Evolutionary conservation across 2,113 vertebrate genomes (phyloP).

Genomic region (Saimiri boliviensis): DNA sequence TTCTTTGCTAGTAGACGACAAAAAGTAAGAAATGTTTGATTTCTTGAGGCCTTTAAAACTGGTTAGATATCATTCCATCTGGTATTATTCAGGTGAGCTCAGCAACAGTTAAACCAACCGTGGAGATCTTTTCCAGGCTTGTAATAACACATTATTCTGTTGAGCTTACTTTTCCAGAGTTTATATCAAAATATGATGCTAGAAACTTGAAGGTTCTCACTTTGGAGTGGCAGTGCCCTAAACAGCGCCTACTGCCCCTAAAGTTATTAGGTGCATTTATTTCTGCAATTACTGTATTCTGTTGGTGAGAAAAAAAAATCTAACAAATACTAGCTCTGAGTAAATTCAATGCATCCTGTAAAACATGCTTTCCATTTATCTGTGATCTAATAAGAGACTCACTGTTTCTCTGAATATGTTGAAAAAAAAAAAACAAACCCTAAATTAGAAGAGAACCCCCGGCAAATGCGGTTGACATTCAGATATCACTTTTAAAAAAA

Average conservation of each 20-base stretch:
- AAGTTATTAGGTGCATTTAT: background rate
- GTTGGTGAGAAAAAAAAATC: background rate
- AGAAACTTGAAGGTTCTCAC: background rate
- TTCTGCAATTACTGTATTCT: background rate
- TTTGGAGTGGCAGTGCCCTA: background rate
- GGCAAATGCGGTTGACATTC: background rate
- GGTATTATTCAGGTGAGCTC: background rate
- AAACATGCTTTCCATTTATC: background rate
- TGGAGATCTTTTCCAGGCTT: background rate
- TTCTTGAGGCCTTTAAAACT: background rate
- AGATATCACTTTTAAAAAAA: background rate
- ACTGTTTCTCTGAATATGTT: background rate
- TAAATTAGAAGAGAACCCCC: background rate
- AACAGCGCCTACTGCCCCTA: background rate
- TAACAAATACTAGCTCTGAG: background rate
- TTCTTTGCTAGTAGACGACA: background rate
- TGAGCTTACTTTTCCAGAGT: background rate
- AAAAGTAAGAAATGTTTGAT: background rate
- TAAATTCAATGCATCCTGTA: background rate
- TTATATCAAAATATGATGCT: background rate
- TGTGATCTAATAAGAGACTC: background rate
- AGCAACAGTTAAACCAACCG: background rate
- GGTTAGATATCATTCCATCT: background rate
- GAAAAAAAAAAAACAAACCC: slow-evolving; percentile 20
- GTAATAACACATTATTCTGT: background rate